Conservation (phyloP, 2,888 invertebrate species). For the Dolichopus griseipennis region DNA sequence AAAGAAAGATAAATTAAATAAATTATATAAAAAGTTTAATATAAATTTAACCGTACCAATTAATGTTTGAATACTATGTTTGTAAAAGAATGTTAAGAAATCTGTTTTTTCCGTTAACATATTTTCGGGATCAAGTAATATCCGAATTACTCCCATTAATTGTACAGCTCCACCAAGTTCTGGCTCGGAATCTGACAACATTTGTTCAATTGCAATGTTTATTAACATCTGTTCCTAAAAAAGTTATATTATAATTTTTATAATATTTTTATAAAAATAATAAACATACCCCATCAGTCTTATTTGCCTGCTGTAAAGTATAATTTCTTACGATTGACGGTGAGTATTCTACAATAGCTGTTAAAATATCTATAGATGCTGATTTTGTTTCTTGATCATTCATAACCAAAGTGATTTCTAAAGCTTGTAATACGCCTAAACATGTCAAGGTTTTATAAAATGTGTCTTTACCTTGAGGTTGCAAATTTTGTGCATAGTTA, state of each 20-base stretch:
- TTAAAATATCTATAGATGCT: conserved; percentile 95
- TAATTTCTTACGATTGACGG: conserved; percentile 96
- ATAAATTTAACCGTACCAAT: conserved; percentile 55
- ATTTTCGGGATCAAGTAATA: conserved; percentile 94
- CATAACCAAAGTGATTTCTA: conserved; percentile 84
- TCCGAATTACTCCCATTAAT: conserved; percentile 86
- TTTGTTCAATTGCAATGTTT: conserved; percentile 96
- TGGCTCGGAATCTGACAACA: conserved; percentile 93
- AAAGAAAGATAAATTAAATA: conserved; percentile 5
- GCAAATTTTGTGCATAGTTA: conserved; percentile 96
- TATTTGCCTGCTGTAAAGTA: conserved; percentile 80
- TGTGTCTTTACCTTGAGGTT: conserved; percentile 91
- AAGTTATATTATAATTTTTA: conserved; percentile 12
- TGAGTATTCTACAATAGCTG: conserved; percentile 96
- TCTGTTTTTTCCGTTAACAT: conserved; percentile 98
- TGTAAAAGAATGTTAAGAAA: conserved; percentile 97
- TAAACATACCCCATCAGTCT: conserved; percentile 70
- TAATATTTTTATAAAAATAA: conserved; percentile 14
- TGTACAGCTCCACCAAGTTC: conserved; percentile 97
- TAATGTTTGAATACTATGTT: conserved; percentile 92
- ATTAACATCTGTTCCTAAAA: conserved; percentile 80
- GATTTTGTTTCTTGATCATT: conserved; percentile 91
- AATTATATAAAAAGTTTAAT: conserved; percentile 2
- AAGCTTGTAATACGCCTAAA: conserved; percentile 76
- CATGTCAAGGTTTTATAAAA: conserved; percentile 93